Evolutionary conservation across 2,888 invertebrate genomes (phyloP).

Genomic region (Drosophila aldrichi): DNA sequence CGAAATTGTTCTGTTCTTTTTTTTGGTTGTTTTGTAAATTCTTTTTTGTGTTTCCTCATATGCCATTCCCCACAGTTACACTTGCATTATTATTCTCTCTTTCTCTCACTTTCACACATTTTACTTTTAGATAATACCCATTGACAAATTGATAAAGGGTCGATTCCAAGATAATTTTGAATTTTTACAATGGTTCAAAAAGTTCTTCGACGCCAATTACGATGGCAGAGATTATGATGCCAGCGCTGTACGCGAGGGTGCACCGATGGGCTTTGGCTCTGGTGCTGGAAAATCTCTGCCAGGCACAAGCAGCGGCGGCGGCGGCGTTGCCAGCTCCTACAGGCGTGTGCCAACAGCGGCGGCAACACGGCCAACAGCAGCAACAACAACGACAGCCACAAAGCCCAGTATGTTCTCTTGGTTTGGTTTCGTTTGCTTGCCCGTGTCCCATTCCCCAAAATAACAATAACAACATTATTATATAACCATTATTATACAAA

Average conservation of each 20-base stretch:
- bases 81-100: constrained; percentile 68
- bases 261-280: constrained; percentile 92
- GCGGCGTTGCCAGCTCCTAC: constrained; percentile 72
- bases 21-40: constrained; percentile 35
- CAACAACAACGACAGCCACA: constrained; percentile 73
- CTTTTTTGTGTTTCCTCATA: constrained; percentile 20
- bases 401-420: constrained; percentile 84
- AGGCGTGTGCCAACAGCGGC: constrained; percentile 77
- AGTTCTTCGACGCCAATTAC: constrained; percentile 99
- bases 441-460: background rate
- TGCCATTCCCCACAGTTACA: constrained; percentile 15
- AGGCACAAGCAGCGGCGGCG: constrained; percentile 76
- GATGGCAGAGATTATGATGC: constrained; percentile 97
- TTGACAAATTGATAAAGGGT: constrained; percentile 94
- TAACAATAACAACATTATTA: constrained; percentile 5
- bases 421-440: constrained; percentile 57
- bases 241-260: constrained; percentile 93
- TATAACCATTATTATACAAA: background rate
- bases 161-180: constrained; percentile 99
- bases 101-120: constrained; percentile 60
- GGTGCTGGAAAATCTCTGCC: constrained; percentile 83
- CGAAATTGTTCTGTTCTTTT: constrained; percentile 8
- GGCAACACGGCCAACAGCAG: constrained; percentile 61
- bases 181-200: constrained; percentile 99
- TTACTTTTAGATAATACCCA: constrained; percentile 85